phyloP scores from a whole-genome alignment of 2,113 vertebrate species.

The Ctenomys sociabilis region DNA sequence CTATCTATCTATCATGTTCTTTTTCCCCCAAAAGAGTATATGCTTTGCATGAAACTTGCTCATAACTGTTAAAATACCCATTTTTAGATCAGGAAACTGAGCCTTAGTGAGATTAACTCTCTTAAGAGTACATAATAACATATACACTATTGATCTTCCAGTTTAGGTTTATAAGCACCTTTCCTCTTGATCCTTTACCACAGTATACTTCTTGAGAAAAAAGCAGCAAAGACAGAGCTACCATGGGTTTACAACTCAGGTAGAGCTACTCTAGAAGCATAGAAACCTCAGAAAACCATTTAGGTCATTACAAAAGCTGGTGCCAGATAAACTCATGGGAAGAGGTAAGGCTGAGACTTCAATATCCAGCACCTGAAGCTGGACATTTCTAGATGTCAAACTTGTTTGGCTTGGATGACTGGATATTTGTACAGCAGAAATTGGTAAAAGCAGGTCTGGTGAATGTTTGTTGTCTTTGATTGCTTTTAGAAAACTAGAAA shows the following conservation, averaged over 20 bases:
- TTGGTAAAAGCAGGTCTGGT: conserved; percentile 59
- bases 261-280: conserved; percentile 50
- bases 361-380: conserved; percentile 57
- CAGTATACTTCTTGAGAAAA: conserved; percentile 49
- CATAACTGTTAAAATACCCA: conserved; percentile 18
- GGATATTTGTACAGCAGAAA: conserved; percentile 72
- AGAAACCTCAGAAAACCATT: conserved; percentile 8
- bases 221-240: not conserved
- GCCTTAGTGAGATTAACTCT: not conserved
- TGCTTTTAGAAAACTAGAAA: conserved; percentile 67
- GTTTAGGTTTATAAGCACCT: not conserved
- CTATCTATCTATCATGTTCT: not conserved
- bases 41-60: not conserved
- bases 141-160: not conserved
- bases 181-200: conserved; percentile 22
- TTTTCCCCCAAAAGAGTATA: not conserved
- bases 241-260: not conserved
- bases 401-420: conserved; percentile 67
- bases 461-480: conserved; percentile 69
- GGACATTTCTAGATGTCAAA: conserved; percentile 68
- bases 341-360: conserved; percentile 40
- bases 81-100: conserved; percentile 56
- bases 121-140: conserved; percentile 3
- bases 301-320: conserved; percentile 38
- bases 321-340: conserved; percentile 38